A percentile compares a stretch with the other conserved stretches of the same genome.
Evolutionary conservation across 2,113 vertebrate genomes (phyloP).

Genomic region (Nothoprocta perdicaria): DNA sequence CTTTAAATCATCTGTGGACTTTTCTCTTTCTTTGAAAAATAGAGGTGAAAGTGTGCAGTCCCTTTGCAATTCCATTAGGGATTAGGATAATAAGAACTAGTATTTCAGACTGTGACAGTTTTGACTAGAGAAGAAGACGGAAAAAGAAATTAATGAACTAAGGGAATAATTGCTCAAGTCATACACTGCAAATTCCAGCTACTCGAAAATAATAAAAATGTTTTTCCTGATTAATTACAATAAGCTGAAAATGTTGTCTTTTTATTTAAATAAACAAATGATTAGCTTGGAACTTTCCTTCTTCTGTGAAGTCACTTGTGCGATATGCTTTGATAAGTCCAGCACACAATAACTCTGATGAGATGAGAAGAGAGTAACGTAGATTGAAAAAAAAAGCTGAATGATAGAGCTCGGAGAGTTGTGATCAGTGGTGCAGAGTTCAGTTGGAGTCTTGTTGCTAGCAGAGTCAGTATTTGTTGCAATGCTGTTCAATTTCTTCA

Average conservation of each 20-base stretch:
- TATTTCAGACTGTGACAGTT: background rate
- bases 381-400: background rate
- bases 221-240: background rate
- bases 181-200: background rate
- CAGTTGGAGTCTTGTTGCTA: background rate
- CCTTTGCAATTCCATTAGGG: background rate
- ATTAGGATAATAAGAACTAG: conserved; percentile 27
- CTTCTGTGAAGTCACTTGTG: background rate
- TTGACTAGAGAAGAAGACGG: background rate
- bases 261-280: background rate
- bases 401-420: background rate
- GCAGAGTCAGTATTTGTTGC: background rate
- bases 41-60: background rate
- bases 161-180: background rate
- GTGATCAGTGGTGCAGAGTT: background rate
- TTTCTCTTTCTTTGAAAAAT: background rate
- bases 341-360: background rate
- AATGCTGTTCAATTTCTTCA: no score
- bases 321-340: background rate
- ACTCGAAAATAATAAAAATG: background rate
- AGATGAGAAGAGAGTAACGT: background rate
- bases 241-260: background rate
- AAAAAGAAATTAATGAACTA: background rate
- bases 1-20: background rate
- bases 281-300: background rate